Percentiles rank a stretch among this genome's conserved stretches.
Evolutionary conservation across 1,140 invertebrate genomes (phyloP).

Genomic region (Palaemon carinicauda): DNA sequence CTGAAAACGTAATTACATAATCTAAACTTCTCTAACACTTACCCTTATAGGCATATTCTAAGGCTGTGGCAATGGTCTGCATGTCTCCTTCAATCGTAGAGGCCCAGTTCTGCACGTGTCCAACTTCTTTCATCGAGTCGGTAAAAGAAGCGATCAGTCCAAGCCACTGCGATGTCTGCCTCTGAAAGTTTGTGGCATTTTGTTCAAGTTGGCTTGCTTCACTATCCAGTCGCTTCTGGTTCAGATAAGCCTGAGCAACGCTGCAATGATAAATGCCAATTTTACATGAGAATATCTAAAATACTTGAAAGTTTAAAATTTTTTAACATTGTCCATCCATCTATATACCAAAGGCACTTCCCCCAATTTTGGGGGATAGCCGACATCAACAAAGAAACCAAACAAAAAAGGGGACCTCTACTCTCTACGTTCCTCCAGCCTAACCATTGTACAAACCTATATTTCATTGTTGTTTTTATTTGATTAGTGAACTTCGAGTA

Average conservation of each 20-base stretch:
- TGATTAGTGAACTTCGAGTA: no score
- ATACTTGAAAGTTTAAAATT: no score
- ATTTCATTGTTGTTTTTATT: no score
- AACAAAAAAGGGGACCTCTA: no score
- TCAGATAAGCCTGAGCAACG: slow-evolving; percentile 96
- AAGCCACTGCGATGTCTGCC: slow-evolving; percentile 96
- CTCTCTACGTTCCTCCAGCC: no score
- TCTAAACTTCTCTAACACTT: no score
- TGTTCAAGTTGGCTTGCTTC: slow-evolving; percentile 96
- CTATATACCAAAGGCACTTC: no score
- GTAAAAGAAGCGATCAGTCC: slow-evolving; percentile 89
- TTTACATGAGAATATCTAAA: not conserved
- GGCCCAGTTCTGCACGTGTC: slow-evolving; percentile 99
- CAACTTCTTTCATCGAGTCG: slow-evolving; percentile 95
- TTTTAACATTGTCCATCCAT: no score
- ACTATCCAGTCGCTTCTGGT: slow-evolving; percentile 95
- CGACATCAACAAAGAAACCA: no score
- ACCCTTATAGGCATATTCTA: slow-evolving; percentile 96
- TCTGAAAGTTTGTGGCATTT: slow-evolving; percentile 92
- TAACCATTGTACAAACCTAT: no score
- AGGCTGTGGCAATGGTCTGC: slow-evolving; percentile 87
- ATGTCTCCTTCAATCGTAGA: slow-evolving; percentile 96
- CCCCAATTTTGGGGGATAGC: no score
- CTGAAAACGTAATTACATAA: no score
- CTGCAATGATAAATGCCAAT: slow-evolving; percentile 67